Evolutionary conservation across 2,797 vertebrate species (phyloP).

Genomic region (Muraenolepis orangiensis): DNA sequence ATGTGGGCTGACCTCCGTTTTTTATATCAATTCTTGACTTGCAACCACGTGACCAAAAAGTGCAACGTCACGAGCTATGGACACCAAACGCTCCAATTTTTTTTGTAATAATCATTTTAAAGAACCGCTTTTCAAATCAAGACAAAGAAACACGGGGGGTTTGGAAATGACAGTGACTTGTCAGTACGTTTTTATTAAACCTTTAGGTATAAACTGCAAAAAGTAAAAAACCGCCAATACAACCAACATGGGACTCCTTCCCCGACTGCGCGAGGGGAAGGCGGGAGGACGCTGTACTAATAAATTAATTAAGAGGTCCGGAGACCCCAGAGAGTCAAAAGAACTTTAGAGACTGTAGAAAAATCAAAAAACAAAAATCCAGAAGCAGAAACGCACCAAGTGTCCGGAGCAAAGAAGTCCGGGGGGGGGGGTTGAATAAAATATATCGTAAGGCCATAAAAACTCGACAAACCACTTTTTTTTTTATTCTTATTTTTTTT

Average conservation of each 20-base stretch:
- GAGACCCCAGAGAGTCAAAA: constrained; percentile 91
- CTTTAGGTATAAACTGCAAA: constrained; percentile 98
- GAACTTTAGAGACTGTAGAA: constrained; percentile 90
- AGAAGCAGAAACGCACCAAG: constrained; percentile 80
- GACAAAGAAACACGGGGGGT: constrained; percentile 42
- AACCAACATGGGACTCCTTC: constrained; percentile 94
- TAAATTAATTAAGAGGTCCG: constrained; percentile 98
- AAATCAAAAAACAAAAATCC: constrained; percentile 59
- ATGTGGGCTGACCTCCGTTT: too few species aligned
- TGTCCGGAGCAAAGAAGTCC: constrained; percentile 57
- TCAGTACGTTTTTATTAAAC: constrained; percentile 97
- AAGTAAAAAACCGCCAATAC: constrained; percentile 97
- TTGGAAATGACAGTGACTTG: constrained; percentile 73
- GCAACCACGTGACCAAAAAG: too few species aligned
- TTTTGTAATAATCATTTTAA: too few species aligned
- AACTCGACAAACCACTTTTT: constrained; percentile 93
- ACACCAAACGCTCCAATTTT: too few species aligned
- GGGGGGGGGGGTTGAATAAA: constrained; percentile 65
- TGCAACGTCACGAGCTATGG: too few species aligned
- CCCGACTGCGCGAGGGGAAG: constrained; percentile 84
- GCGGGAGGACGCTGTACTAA: constrained; percentile 92
- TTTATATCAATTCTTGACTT: too few species aligned
- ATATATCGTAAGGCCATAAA: constrained; percentile 98
- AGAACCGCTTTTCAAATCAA: not conserved
- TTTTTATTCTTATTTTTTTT: constrained; percentile 20